phyloP scores from a whole-genome alignment of 2,113 vertebrate species.

The Pelmatolapia mariae region DNA sequence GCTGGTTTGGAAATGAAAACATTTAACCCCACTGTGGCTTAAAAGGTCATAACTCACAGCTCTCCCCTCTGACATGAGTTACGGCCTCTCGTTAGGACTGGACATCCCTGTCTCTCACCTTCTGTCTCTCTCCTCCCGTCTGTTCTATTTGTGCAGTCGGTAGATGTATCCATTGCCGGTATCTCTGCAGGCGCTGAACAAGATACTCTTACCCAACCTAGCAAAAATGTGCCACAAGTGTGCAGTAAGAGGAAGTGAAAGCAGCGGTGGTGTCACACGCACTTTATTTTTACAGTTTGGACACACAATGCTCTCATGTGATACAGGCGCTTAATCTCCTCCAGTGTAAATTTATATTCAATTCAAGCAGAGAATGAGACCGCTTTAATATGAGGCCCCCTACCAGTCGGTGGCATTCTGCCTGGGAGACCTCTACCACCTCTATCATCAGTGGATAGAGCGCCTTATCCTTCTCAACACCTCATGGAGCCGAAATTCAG shows the following conservation, averaged over 20 bases:
- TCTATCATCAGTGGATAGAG: conserved; percentile 5
- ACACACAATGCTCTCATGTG: conserved; percentile 41
- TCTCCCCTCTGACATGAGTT: conserved; percentile 37
- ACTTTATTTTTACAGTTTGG: conserved; percentile 59
- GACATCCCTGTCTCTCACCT: conserved; percentile 32
- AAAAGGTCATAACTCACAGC: conserved; percentile 55
- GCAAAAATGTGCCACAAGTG: conserved; percentile 46
- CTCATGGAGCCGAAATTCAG: background rate
- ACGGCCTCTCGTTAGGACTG: conserved; percentile 32
- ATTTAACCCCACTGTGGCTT: conserved; percentile 40
- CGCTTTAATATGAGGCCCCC: conserved; percentile 19
- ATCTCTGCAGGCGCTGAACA: background rate
- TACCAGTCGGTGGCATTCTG: conserved; percentile 19
- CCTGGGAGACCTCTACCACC: conserved; percentile 11
- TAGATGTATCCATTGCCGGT: conserved; percentile 26
- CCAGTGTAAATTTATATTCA: conserved; percentile 45
- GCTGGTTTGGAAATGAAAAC: conserved; percentile 57
- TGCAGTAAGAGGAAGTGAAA: conserved; percentile 31
- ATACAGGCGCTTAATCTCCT: conserved; percentile 24
- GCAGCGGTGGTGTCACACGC: conserved; percentile 38
- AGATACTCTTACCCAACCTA: conserved; percentile 40
- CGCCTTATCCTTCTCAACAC: conserved; percentile 50
- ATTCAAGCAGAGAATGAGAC: conserved; percentile 27
- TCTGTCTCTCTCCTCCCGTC: background rate
- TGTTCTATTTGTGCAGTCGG: background rate